A percentile compares a stretch with the other conserved stretches of the same genome.
Evolutionary conservation across 1,140 invertebrate species (phyloP).

Genomic region (Drosophila burlai): DNA sequence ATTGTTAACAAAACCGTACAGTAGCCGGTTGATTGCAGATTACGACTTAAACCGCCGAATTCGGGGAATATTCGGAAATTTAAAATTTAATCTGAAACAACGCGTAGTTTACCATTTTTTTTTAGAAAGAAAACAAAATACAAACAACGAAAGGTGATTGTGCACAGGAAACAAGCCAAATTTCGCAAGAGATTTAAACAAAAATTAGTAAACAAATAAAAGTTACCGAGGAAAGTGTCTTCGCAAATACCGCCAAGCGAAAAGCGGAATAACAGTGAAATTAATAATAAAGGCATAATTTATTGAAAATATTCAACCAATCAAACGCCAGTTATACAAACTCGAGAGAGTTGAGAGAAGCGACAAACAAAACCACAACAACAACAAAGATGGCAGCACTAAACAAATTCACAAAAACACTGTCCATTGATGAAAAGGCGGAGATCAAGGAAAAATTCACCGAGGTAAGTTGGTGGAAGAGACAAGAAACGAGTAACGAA

Average conservation of each 20-base stretch:
- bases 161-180: conserved; percentile 13
- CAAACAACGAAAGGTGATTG: conserved; percentile 19
- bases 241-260: conserved; percentile 42
- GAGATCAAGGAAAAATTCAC: conserved; percentile 85
- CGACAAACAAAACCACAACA: conserved; percentile 29
- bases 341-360: conserved; percentile 53
- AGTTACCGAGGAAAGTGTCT: conserved; percentile 34
- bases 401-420: conserved; percentile 84
- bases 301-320: conserved; percentile 74
- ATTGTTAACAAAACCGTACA: conserved; percentile 58
- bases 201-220: conserved; percentile 16
- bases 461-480: conserved; percentile 70
- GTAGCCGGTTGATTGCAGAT: conserved; percentile 25
- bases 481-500: conserved; percentile 23
- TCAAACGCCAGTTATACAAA: conserved; percentile 54
- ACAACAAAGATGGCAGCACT: conserved; percentile 75
- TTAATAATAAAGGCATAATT: conserved; percentile 68
- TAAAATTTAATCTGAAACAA: conserved; percentile 5
- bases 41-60: conserved; percentile 6
- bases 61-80: not conserved
- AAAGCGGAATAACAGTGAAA: conserved; percentile 66
- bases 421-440: conserved; percentile 83
- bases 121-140: conserved; percentile 22
- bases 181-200: not conserved
- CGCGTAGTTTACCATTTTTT: conserved; percentile 8